Conservation (phyloP, 1,140 invertebrate species). For the Drosophila pachea region DNA sequence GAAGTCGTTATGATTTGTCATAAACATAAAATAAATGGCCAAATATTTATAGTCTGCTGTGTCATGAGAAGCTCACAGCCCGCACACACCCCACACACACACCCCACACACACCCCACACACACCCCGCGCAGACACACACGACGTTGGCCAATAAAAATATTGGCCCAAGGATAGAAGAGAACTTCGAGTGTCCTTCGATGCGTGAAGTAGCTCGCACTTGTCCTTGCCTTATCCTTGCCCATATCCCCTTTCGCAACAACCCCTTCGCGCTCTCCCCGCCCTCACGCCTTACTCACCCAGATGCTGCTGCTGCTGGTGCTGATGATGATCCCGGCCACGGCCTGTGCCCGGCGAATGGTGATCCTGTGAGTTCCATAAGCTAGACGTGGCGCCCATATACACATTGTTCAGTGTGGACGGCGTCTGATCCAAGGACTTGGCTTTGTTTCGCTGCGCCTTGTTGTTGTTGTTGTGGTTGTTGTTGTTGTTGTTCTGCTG, state of each 20-base stretch:
- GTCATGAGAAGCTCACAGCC: conserved; percentile 41
- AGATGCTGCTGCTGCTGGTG: conserved; percentile 58
- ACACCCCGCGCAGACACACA: conserved; percentile 5
- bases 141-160: conserved; percentile 37
- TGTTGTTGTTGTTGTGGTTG: conserved; percentile 57
- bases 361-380: conserved; percentile 75
- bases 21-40: conserved; percentile 78
- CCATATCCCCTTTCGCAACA: conserved; percentile 10
- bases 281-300: conserved; percentile 47
- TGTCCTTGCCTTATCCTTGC: conserved; percentile 11
- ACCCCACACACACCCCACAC: not conserved
- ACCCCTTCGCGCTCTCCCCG: too few relatives aligned
- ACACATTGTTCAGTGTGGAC: conserved; percentile 65
- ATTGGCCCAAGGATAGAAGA: conserved; percentile 37
- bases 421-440: conserved; percentile 54
- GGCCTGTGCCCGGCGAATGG: conserved; percentile 33
- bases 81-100: conserved; percentile 9
- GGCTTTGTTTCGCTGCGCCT: conserved; percentile 61
- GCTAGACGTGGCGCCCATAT: conserved; percentile 69
- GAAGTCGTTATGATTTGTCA: conserved; percentile 78
- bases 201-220: conserved; percentile 25
- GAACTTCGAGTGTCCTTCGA: conserved; percentile 34
- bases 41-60: conserved; percentile 73
- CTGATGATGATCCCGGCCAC: conserved; percentile 65
- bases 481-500: too few relatives aligned